These are phyloP conservation scores for Melanotus villosus DNA, from an alignment of 2,888 invertebrate species.

Conservation along the genomic window DNA sequence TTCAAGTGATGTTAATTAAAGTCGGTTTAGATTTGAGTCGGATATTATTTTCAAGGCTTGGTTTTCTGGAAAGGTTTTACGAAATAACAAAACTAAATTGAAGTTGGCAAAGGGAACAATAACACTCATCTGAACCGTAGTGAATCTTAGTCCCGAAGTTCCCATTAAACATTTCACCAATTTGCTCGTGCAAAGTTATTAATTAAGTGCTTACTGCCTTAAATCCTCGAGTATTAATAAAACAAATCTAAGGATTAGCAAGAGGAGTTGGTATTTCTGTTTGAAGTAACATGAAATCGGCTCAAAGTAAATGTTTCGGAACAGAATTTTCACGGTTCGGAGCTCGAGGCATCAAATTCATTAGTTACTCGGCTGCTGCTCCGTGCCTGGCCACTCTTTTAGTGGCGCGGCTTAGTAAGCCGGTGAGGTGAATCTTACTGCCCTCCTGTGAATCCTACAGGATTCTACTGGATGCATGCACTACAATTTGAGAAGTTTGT, in stretches of 20 bases:
- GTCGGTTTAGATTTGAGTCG: too few relatives aligned
- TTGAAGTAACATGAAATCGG: conserved; percentile 57
- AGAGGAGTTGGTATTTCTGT: conserved; percentile 52
- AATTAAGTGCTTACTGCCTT: conserved; percentile 49
- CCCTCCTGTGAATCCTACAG: conserved; percentile 15
- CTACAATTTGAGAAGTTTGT: conserved; percentile 51
- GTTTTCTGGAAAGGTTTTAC: too few relatives aligned
- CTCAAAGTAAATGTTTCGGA: conserved; percentile 59
- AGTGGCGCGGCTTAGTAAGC: conserved; percentile 34
- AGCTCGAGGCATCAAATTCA: conserved; percentile 55
- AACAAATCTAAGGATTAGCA: conserved; percentile 54
- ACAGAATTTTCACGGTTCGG: conserved; percentile 59
- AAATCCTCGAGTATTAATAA: conserved; percentile 49
- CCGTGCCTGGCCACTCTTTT: conserved; percentile 47
- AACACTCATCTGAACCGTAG: not conserved
- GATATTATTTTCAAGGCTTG: too few relatives aligned
- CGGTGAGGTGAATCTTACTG: conserved; percentile 17
- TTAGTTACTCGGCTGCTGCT: conserved; percentile 50
- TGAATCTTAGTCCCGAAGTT: not conserved
- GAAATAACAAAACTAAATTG: not conserved
- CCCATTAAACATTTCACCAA: conserved; percentile 45
- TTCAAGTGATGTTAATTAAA: too few relatives aligned
- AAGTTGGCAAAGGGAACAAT: not conserved
- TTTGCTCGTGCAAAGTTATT: conserved; percentile 47
- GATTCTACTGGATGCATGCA: conserved; percentile 47